These are phyloP conservation scores for Neofelis nebulosa DNA, from an alignment of 2,113 vertebrate genomes.

Conservation along the genomic window DNA sequence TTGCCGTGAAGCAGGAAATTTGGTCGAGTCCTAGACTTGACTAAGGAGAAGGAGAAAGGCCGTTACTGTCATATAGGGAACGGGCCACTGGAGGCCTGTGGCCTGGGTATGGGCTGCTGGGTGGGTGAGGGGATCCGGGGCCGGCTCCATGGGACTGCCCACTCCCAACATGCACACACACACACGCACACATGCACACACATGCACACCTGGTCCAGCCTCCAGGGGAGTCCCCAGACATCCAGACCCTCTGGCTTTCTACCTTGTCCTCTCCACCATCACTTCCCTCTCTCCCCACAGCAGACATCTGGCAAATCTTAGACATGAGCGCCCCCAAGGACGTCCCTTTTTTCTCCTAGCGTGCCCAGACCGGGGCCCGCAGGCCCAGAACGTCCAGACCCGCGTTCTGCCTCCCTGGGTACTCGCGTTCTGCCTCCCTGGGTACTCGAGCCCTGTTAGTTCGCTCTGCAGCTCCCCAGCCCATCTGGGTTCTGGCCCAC, in stretches of 20 bases:
- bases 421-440: background rate
- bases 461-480: background rate
- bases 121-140: background rate
- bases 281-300: background rate
- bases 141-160: background rate
- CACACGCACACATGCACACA: rapidly evolving
- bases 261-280: background rate
- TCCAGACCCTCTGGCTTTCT: background rate
- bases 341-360: rapidly evolving
- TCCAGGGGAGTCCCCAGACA: background rate
- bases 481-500: background rate
- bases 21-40: background rate
- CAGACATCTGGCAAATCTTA: background rate
- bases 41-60: background rate
- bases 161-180: background rate
- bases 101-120: background rate
- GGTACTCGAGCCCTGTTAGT: background rate
- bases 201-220: background rate
- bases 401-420: rapidly evolving
- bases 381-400: too few species aligned
- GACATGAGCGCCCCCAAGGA: background rate
- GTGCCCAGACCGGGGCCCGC: rapidly evolving
- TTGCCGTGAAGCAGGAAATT: conserved; percentile 42
- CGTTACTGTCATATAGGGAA: background rate
- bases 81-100: background rate